phyloP scores from a whole-genome alignment of 1,140 invertebrate species.

The Drosophila nasuta region DNA sequence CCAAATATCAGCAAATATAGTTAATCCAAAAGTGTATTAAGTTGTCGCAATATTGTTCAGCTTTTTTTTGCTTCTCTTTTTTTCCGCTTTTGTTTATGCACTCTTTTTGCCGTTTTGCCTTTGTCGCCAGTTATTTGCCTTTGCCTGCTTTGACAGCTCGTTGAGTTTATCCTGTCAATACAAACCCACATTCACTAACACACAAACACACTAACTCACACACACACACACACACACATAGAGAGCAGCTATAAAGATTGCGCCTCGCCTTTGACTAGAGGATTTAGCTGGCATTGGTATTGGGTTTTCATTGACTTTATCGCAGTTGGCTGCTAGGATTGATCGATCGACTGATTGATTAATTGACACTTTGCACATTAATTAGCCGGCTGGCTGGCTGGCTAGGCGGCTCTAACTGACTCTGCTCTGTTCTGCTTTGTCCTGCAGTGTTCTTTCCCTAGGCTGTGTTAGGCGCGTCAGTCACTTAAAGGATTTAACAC shows the following conservation, averaged over 20 bases:
- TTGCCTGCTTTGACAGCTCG: conserved; percentile 68
- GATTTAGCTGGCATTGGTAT: conserved; percentile 45
- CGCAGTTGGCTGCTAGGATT: conserved; percentile 55
- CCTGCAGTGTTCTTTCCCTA: background rate
- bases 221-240: conserved; percentile 12
- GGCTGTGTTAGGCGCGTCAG: conserved; percentile 11
- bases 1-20: too few relatives aligned
- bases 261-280: conserved; percentile 33
- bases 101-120: conserved; percentile 51
- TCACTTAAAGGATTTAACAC: conserved; percentile 42
- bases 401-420: background rate
- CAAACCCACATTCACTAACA: conserved; percentile 32
- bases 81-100: conserved; percentile 53
- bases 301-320: conserved; percentile 48
- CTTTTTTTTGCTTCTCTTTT: background rate
- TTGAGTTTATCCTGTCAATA: conserved; percentile 80
- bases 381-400: conserved; percentile 61
- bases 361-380: conserved; percentile 83
- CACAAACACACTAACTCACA: conserved; percentile 15
- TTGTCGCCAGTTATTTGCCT: conserved; percentile 72
- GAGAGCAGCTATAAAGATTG: conserved; percentile 7
- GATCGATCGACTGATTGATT: conserved; percentile 78
- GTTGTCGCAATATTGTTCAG: background rate
- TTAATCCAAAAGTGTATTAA: background rate
- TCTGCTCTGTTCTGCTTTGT: background rate